Percentiles rank a stretch among this genome's conserved stretches.
Conservation (phyloP, 2,797 vertebrate species). For the Thaleichthys pacificus region DNA sequence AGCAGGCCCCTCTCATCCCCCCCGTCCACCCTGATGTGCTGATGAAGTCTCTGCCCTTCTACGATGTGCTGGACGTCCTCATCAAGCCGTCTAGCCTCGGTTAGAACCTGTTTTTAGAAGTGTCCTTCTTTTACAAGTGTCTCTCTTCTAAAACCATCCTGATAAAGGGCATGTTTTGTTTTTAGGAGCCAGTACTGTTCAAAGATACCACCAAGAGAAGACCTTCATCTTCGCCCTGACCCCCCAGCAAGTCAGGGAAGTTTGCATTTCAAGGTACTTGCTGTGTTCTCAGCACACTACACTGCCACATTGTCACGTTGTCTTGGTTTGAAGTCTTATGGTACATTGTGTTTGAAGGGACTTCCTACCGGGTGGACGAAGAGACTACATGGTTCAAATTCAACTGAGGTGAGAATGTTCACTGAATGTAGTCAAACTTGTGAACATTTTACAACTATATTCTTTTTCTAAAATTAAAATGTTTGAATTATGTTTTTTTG, state of each 20-base stretch:
- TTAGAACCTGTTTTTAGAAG: conserved; percentile 59
- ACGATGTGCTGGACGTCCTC: conserved; percentile 92
- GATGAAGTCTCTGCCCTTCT: conserved; percentile 92
- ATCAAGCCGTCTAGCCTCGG: conserved; percentile 97
- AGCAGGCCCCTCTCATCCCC: conserved; percentile 82
- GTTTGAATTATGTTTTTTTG: not conserved
- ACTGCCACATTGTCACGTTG: not conserved
- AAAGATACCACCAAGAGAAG: conserved; percentile 96
- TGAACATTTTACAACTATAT: too few species aligned
- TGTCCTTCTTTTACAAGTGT: not conserved
- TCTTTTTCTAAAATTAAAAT: not conserved
- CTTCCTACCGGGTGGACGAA: conserved; percentile 92
- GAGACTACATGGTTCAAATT: conserved; percentile 97
- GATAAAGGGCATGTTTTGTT: not conserved
- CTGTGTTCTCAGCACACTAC: not conserved
- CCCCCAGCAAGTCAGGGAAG: conserved; percentile 96
- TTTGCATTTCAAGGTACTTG: conserved; percentile 95
- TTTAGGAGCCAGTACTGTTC: conserved; percentile 86
- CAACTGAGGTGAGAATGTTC: conserved; percentile 83
- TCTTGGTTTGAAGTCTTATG: not conserved
- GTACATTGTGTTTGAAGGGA: conserved; percentile 78
- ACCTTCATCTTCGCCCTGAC: conserved; percentile 98
- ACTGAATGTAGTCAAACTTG: too few species aligned
- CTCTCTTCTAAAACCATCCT: not conserved
- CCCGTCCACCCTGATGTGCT: conserved; percentile 98